A percentile compares a stretch with the other conserved stretches of the same genome.
These are phyloP conservation scores for Melipona bicolor DNA, from an alignment of 2,888 invertebrate genomes.

Conservation along the genomic window DNA sequence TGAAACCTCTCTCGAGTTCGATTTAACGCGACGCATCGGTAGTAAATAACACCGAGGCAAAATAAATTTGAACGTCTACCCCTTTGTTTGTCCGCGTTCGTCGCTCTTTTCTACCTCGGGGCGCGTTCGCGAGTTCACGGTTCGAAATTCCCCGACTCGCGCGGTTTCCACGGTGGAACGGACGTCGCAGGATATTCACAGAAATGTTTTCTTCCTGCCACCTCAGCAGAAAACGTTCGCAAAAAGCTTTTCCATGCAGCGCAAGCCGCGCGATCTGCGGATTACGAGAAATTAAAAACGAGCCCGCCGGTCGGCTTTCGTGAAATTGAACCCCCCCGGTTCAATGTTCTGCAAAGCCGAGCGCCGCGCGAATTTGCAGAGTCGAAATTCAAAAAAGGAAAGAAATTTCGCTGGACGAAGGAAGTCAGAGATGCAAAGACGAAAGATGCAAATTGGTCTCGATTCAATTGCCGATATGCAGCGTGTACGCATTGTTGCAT, in stretches of 20 bases:
- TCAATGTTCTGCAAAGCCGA: not conserved
- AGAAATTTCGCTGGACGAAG: no score
- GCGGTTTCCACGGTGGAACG: constrained; percentile 21
- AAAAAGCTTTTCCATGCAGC: constrained; percentile 37
- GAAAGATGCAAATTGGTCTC: no score
- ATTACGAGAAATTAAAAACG: constrained; percentile 34
- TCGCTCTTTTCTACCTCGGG: not conserved
- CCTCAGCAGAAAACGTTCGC: constrained; percentile 32
- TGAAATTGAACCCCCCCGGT: not conserved
- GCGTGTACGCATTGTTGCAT: no score
- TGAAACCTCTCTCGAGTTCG: not conserved
- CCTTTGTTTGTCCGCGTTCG: no score
- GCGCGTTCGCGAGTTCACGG: not conserved
- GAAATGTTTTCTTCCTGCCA: constrained; percentile 47
- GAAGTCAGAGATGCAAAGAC: no score
- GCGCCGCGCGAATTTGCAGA: not conserved
- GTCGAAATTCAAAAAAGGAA: not conserved
- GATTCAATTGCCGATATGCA: no score
- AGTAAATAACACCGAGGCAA: not conserved
- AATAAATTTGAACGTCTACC: not conserved
- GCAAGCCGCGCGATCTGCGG: constrained; percentile 31
- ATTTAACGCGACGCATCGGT: not conserved
- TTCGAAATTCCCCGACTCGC: constrained; percentile 16
- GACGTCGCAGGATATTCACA: constrained; percentile 39
- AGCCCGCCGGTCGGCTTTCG: not conserved